Percentiles rank a stretch among this genome's conserved stretches.
These are phyloP conservation scores for Spongilla lacustris DNA, from an alignment of 37 sponge, comb jelly and placozoan species.

Conservation along the genomic window DNA sequence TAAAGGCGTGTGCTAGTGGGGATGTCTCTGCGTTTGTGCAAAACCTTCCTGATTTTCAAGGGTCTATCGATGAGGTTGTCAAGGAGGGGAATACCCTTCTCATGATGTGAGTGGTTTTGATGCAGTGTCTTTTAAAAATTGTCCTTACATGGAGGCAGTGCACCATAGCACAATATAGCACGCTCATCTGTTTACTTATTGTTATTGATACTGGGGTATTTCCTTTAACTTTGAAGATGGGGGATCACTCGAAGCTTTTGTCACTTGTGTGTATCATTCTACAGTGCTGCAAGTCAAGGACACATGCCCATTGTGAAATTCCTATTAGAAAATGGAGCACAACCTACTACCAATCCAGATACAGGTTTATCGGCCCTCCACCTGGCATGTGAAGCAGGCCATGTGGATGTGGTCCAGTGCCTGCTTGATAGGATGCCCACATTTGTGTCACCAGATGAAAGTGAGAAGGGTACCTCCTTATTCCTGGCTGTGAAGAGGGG, in stretches of 20 bases:
- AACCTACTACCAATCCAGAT: conserved; percentile 25
- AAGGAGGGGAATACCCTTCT: background rate
- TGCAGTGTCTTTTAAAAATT: no score
- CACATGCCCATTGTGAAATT: conserved; percentile 49
- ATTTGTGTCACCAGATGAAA: conserved; percentile 48
- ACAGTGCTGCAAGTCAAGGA: conserved; percentile 54
- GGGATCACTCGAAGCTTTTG: no score
- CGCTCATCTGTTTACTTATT: no score
- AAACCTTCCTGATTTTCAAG: background rate
- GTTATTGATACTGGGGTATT: no score
- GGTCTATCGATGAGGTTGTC: background rate
- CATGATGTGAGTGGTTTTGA: conserved; percentile 15
- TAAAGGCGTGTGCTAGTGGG: conserved; percentile 13
- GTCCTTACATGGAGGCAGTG: no score
- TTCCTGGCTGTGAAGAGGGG: conserved; percentile 67
- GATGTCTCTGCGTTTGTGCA: background rate
- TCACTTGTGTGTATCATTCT: background rate
- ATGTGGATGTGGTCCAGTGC: conserved; percentile 37
- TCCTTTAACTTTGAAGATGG: no score
- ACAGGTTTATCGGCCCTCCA: conserved; percentile 72
- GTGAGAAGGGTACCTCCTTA: conserved; percentile 54
- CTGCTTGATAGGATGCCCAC: conserved; percentile 58
- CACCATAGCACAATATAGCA: no score
- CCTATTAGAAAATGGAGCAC: conserved; percentile 49
- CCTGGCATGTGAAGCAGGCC: conserved; percentile 38